These are phyloP conservation scores for Thamnophis elegans DNA, from an alignment of 2,797 vertebrate species.

Conservation along the genomic window DNA sequence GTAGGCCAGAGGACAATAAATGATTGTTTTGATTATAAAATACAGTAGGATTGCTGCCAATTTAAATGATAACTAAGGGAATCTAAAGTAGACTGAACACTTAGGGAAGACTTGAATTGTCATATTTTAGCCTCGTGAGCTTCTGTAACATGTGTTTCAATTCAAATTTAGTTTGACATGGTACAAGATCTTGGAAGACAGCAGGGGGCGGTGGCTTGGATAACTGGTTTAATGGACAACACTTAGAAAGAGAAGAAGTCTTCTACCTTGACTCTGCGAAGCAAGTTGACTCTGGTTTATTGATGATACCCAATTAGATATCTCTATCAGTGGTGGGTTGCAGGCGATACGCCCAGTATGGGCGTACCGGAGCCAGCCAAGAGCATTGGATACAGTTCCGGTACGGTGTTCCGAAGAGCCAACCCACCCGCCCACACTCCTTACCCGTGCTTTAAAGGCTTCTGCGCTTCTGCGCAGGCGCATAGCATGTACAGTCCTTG, in stretches of 20 bases:
- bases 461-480: too few species aligned
- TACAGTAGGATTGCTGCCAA: background rate
- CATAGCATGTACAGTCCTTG: too few species aligned
- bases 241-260: background rate
- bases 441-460: too few species aligned
- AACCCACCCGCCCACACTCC: too few species aligned
- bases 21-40: constrained; percentile 2
- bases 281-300: background rate
- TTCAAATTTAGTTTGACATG: background rate
- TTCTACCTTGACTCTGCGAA: background rate
- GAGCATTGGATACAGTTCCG: too few species aligned
- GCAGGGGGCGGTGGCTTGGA: background rate
- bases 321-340: background rate
- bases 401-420: too few species aligned
- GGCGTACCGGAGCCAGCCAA: too few species aligned
- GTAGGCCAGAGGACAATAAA: constrained; percentile 16
- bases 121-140: background rate
- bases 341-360: too few species aligned
- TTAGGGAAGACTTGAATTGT: background rate
- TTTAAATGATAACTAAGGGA: background rate
- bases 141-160: background rate
- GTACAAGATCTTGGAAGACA: background rate
- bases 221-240: background rate
- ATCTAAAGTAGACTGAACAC: background rate
- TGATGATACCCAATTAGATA: background rate